These are phyloP conservation scores for Aleiodes testaceus DNA, from an alignment of 2,888 invertebrate species.

Conservation along the genomic window DNA sequence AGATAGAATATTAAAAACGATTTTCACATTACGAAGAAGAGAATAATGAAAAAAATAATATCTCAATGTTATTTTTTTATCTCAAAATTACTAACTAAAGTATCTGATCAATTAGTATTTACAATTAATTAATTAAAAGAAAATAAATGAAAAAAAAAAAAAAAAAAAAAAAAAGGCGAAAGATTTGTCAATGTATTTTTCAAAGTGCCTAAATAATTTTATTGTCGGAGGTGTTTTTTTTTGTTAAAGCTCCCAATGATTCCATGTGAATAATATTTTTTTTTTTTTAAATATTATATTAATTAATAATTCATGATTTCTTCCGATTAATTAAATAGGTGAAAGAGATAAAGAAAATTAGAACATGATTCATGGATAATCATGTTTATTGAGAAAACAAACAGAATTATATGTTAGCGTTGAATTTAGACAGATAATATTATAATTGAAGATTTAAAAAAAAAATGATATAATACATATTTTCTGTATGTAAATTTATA, in stretches of 20 bases:
- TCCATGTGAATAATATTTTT: neutral
- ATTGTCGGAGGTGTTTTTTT: neutral
- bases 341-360: neutral
- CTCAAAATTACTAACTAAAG: neutral
- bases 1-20: too few species aligned
- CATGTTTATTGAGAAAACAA: neutral
- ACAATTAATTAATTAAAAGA: neutral
- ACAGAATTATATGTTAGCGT: slow-evolving; percentile 12
- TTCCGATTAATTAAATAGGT: neutral
- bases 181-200: neutral
- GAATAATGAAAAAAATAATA: too few species aligned
- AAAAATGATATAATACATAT: slow-evolving; percentile 37
- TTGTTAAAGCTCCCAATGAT: slow-evolving; percentile 11
- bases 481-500: slow-evolving; percentile 34
- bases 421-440: slow-evolving; percentile 38
- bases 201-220: slow-evolving; percentile 28
- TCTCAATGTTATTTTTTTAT: neutral
- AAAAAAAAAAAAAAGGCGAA: neutral
- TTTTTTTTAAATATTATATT: slow-evolving; percentile 3
- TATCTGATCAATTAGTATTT: slow-evolving; percentile 1
- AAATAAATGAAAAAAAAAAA: neutral
- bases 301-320: neutral
- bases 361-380: neutral
- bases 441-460: neutral
- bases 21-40: too few species aligned